Base-by-base conservation (phyloP, 2,113 vertebrate genomes). In the Gambusia holbrooki region DNA sequence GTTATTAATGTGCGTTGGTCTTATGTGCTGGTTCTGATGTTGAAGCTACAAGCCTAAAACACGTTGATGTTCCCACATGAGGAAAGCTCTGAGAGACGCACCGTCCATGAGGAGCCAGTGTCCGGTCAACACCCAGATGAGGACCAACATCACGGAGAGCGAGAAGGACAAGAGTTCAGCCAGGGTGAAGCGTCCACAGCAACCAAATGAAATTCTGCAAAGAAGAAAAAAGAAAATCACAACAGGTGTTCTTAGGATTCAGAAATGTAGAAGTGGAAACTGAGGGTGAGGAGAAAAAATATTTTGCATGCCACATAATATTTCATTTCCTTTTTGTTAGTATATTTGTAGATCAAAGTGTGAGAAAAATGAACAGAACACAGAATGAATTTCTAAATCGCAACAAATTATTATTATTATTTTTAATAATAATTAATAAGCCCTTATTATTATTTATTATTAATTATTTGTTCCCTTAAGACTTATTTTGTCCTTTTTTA, bases 91-190 rank as follows among this genome's bases (percentile, higher is more conserved):
- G 42, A 35, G 42, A 22, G 3, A 90, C 96, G 88, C 78, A 99
- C 98, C 98, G 27, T 99, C 98, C 98, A 99, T 99, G 66, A 99
- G 96, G 40, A 99, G 97, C 98, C 98, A 99, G 86, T 99, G 98
- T 88, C 98, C 98, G 7, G 98, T 99, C 32, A 99, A 94, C 86
- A 99, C 98, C 98, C 98, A 99, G 94, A 99, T 99, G 90, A 99
- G 96, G 80, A 99, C 98, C 62, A 99, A 95, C 96, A 99, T 93
- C 73, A 99, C 96, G 15, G 98, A 99, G 40, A 99, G 94, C 22
- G 97, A 98, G 92, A 99, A 99, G 0, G 98, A 98, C 48, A 99
- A 95, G 71, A 99, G 84, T 93, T 99, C 98, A 0, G 98, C 98
- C 93, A 97, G 95, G 66, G 98, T 99, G 93, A 99, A 99, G 73